A percentile compares a stretch with the other conserved stretches of the same genome.
These are phyloP conservation scores for Heliocidaris erythrogramma DNA, from an alignment of 35 echinoderm and acorn worm species.

Conservation along the genomic window DNA sequence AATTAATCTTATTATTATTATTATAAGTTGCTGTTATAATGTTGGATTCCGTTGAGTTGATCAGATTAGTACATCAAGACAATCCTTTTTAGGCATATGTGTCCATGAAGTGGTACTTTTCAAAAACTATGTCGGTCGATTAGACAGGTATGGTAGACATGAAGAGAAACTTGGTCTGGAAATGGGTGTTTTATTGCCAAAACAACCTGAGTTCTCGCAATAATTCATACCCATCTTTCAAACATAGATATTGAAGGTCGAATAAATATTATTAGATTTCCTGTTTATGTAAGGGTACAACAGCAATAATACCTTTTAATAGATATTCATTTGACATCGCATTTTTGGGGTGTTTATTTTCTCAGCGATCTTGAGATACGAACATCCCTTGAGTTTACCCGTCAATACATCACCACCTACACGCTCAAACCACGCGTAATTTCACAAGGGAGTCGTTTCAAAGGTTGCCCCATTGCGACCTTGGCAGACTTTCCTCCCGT, in stretches of 20 bases:
- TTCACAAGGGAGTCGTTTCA: not conserved
- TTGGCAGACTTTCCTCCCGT: not conserved
- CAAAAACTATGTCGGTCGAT: not conserved
- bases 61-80: no score
- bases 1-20: no score
- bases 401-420: slow-evolving; percentile 10
- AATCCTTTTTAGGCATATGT: not conserved
- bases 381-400: not conserved
- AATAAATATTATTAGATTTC: not conserved
- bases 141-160: not conserved
- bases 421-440: slow-evolving; percentile 8
- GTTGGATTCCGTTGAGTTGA: no score
- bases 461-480: slow-evolving; percentile 5
- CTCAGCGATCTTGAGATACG: not conserved
- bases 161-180: not conserved
- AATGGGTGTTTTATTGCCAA: slow-evolving; percentile 2
- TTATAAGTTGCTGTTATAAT: no score
- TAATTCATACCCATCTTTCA: not conserved
- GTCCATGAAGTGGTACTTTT: not conserved
- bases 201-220: not conserved
- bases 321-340: not conserved
- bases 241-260: not conserved
- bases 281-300: not conserved
- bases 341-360: not conserved
- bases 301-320: not conserved